phyloP scores from a whole-genome alignment of 2,888 invertebrate species.

The Papilio elwesi region DNA sequence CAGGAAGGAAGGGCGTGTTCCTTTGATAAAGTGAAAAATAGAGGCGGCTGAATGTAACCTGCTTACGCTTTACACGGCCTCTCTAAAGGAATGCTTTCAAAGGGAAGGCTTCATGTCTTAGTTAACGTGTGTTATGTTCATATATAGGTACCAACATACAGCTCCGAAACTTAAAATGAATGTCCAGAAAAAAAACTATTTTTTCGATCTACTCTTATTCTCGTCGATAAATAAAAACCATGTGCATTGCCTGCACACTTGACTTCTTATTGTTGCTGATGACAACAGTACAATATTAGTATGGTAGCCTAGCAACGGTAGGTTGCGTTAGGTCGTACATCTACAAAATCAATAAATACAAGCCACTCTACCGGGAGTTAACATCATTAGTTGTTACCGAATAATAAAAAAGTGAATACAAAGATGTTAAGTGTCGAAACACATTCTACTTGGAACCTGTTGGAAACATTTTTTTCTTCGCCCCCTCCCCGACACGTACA shows the following conservation, averaged over 20 bases:
- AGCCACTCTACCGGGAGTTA: not conserved
- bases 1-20: slow-evolving; percentile 75
- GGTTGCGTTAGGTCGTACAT: too few species aligned
- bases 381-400: not conserved
- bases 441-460: slow-evolving; percentile 44
- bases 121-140: slow-evolving; percentile 12
- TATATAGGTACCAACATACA: not conserved
- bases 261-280: too few species aligned
- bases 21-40: slow-evolving; percentile 82
- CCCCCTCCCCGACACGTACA: slow-evolving; percentile 21
- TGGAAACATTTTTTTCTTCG: slow-evolving; percentile 41
- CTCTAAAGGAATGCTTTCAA: slow-evolving; percentile 57
- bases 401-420: slow-evolving; percentile 20
- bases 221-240: too few species aligned
- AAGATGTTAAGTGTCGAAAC: slow-evolving; percentile 31
- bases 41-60: slow-evolving; percentile 68
- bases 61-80: slow-evolving; percentile 60
- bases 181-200: too few species aligned
- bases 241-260: too few species aligned
- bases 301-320: too few species aligned
- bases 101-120: slow-evolving; percentile 48
- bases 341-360: not conserved
- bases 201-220: too few species aligned
- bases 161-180: too few species aligned
- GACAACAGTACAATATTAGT: too few species aligned